phyloP scores from a whole-genome alignment of 1,140 invertebrate species.

The Aphelinus atriplicis region DNA sequence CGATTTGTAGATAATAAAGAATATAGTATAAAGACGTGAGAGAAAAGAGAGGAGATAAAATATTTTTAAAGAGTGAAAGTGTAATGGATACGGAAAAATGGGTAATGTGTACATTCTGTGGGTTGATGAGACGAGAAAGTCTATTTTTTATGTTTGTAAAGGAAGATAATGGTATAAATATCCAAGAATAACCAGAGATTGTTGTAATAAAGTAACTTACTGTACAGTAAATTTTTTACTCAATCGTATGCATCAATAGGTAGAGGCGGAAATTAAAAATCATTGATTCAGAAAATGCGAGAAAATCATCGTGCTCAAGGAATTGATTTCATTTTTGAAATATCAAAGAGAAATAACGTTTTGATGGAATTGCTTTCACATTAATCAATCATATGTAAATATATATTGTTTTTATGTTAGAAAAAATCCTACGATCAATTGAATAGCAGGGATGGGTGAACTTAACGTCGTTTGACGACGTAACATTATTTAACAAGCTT shows the following conservation, averaged over 20 bases:
- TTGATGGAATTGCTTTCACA: too few relatives aligned
- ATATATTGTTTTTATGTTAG: too few relatives aligned
- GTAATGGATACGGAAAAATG: slow-evolving; percentile 22
- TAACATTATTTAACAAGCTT: too few relatives aligned
- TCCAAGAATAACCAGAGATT: slow-evolving; percentile 34
- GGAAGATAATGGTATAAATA: slow-evolving; percentile 36
- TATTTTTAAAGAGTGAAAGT: slow-evolving; percentile 37
- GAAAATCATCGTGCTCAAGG: neutral
- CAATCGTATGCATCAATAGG: neutral
- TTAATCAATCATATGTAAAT: too few relatives aligned
- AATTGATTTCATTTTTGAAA: slow-evolving; percentile 5
- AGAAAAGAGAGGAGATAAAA: slow-evolving; percentile 24
- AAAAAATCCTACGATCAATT: too few relatives aligned
- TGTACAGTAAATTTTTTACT: slow-evolving; percentile 38
- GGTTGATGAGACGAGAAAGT: slow-evolving; percentile 31
- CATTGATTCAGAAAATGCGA: neutral
- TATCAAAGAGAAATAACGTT: slow-evolving; percentile 3
- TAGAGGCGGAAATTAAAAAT: neutral
- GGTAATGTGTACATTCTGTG: slow-evolving; percentile 37
- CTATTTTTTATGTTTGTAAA: slow-evolving; percentile 41
- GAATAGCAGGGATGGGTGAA: too few relatives aligned
- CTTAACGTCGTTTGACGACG: too few relatives aligned
- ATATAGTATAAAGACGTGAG: too few relatives aligned
- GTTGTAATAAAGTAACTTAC: slow-evolving; percentile 35
- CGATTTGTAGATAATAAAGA: slow-evolving; percentile 2